Base-by-base conservation (phyloP, 2,113 vertebrate species). In the Procavia capensis region DNA sequence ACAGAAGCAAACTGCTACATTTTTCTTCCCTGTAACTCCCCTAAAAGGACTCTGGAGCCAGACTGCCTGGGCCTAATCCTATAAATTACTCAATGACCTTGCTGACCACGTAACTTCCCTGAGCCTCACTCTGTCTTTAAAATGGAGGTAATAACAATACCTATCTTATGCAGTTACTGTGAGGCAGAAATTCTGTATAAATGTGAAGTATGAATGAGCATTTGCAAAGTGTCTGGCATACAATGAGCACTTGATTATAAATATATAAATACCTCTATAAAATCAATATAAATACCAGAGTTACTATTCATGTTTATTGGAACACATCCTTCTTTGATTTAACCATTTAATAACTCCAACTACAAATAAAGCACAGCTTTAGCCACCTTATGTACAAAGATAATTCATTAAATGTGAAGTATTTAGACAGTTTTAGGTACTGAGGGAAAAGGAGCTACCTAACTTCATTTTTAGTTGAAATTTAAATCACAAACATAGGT, bases 341-440 rank as follows among this genome's bases (percentile, higher is more conserved):
- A 91, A 84, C 13, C 85, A 78, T 31, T 78, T 95, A 85, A 63
- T 72, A 36, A 84, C 79, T 19, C 16, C 31, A 66, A 75, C n/a
- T 92, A 82, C 39, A 91, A 85, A 64, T 64, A 88, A 94, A 41
- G 19, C 9, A 83, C 20, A 39, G 41, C 88, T 85, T 85, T 87
- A 81, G 57, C 34, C n/a, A 79, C 85, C 10, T 24, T 74, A 3
- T 78, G 3, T 39, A 88, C 47, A 74, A 91, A 85, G 68, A 79
- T 78, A 79, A 61, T 24, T 93, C 50, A 95, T 57, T 89, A 89
- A 61, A 89, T 70, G 92, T 16, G 45, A 94, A 61, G 74, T 66
- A 86, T 59, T 88, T 91, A 68, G 25, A 66, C 34, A 66, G 87
- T 4, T 7, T 82, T 54, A 61, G 43, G 64, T 27, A 90, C 19